Conservation (phyloP, 2,888 invertebrate genomes). For the Coremacera marginata region DNA sequence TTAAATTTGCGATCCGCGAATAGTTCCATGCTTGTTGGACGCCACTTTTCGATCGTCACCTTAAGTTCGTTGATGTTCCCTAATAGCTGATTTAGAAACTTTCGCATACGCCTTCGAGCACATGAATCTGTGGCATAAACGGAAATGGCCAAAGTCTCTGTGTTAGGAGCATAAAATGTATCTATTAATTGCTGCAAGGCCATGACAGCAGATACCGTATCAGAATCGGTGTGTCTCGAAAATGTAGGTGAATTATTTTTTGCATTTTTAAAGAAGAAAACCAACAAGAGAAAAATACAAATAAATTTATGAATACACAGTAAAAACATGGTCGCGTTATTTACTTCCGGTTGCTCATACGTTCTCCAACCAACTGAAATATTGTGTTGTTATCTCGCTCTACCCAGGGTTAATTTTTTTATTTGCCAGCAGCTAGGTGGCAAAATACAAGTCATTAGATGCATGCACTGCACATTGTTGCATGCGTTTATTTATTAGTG, state of each 20-base stretch:
- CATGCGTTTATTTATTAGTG: not conserved
- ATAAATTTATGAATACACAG: not conserved
- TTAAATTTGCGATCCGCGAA: conserved; percentile 32
- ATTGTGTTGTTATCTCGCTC: conserved; percentile 1
- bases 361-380: conserved; percentile 24
- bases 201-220: not conserved
- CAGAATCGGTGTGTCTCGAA: not conserved
- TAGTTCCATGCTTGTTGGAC: not conserved
- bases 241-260: not conserved
- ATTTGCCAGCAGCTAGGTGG: not conserved
- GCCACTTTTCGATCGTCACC: conserved; percentile 3
- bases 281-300: not conserved
- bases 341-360: conserved; percentile 49
- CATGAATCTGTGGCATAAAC: not conserved
- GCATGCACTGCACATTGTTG: not conserved
- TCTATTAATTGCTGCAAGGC: conserved; percentile 14
- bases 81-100: not conserved
- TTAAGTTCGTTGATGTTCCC: conserved; percentile 25
- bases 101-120: conserved; percentile 22
- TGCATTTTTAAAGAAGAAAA: not conserved
- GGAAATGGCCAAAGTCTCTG: conserved; percentile 26
- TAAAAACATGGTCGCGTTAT: conserved; percentile 25
- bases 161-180: conserved; percentile 19
- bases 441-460: not conserved
- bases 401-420: not conserved